These are phyloP conservation scores for Aurelia aurita complex sp. Pacific DNA, from an alignment of 30 jellyfish, hydroid and myxozoan genomes.

Conservation along the genomic window DNA sequence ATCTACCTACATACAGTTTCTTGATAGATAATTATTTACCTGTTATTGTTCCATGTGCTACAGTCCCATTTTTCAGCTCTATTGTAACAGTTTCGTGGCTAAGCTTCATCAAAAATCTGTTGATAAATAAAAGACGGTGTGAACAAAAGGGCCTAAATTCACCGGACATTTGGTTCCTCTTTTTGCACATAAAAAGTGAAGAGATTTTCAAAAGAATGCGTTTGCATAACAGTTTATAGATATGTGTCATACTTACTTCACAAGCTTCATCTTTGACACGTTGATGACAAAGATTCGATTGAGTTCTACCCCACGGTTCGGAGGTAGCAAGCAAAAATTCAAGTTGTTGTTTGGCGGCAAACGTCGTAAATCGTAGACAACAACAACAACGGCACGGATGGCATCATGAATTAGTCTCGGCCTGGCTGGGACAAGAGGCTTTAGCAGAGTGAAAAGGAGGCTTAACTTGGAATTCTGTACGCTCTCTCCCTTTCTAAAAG, in stretches of 20 bases:
- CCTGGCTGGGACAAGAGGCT: background rate
- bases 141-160: background rate
- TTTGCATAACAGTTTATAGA: background rate
- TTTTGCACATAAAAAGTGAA: too few relatives aligned
- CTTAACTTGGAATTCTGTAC: too few relatives aligned
- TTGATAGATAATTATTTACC: conserved; percentile 36
- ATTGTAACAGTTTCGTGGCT: conserved; percentile 99
- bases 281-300: conserved; percentile 4
- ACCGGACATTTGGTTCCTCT: background rate
- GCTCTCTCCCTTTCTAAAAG: too few relatives aligned
- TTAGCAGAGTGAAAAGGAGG: too few relatives aligned
- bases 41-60: conserved; percentile 96
- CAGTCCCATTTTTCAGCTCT: conserved; percentile 96
- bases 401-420: conserved; percentile 9
- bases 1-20: too few relatives aligned
- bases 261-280: conserved; percentile 52
- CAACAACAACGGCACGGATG: background rate
- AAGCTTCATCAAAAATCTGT: conserved; percentile 95
- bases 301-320: conserved; percentile 47
- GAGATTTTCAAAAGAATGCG: too few relatives aligned
- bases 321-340: conserved; percentile 43
- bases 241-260: conserved; percentile 13
- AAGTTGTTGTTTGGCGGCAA: too few relatives aligned
- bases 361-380: too few relatives aligned
- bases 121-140: background rate